Conservation (phyloP, 2,113 vertebrate genomes). For the Fulmarus glacialis region DNA sequence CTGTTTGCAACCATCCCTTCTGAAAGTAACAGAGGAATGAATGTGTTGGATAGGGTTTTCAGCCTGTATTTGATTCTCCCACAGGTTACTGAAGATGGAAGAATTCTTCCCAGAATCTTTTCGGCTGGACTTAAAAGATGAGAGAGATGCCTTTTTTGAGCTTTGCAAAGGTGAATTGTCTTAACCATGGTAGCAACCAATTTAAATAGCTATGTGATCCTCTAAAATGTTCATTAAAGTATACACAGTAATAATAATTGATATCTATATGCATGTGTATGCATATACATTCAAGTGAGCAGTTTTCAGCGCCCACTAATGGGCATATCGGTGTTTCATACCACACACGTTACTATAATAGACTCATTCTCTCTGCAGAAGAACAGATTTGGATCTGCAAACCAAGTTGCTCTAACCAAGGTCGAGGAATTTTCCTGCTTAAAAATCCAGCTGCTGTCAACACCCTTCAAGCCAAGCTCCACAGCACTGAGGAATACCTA, state of each 20-base stretch:
- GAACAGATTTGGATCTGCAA: constrained; percentile 89
- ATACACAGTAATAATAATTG: too few relatives aligned
- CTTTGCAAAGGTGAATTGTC: constrained; percentile 76
- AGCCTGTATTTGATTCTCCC: background rate
- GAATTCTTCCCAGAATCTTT: constrained; percentile 89
- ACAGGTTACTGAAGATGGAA: constrained; percentile 82
- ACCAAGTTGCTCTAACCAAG: constrained; percentile 85
- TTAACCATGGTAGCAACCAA: background rate
- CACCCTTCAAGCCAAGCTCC: constrained; percentile 73
- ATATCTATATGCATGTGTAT: background rate
- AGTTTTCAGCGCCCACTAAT: background rate
- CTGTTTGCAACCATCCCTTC: background rate
- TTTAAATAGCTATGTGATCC: background rate
- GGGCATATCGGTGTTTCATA: background rate
- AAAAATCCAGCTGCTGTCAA: constrained; percentile 71
- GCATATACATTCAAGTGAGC: rapidly evolving
- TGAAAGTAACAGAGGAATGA: background rate
- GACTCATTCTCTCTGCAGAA: background rate
- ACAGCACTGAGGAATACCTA: constrained; percentile 31
- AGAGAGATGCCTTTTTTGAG: constrained; percentile 83
- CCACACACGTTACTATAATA: rapidly evolving
- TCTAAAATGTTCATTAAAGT: background rate
- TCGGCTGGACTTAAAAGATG: constrained; percentile 82
- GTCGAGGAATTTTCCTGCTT: constrained; percentile 88
- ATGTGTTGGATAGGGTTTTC: background rate